A percentile compares a stretch with the other conserved stretches of the same genome.
Conservation (phyloP, 2,888 invertebrate species). For the Diaperis boleti region DNA sequence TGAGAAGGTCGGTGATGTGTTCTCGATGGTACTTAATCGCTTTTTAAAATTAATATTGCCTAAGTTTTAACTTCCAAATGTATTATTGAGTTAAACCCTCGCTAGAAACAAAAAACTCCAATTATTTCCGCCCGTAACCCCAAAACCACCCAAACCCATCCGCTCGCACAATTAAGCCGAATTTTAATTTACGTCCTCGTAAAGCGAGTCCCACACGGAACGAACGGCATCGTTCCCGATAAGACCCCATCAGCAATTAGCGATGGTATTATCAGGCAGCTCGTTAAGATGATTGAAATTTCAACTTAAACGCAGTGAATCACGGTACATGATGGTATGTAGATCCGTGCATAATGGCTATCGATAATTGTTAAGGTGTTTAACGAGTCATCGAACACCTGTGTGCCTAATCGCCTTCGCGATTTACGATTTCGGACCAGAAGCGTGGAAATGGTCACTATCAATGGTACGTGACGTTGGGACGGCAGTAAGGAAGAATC, state of each 20-base stretch:
- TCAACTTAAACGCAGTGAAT: neutral
- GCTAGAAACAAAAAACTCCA: too few species aligned
- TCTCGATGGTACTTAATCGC: too few species aligned
- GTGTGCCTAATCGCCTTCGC: slow-evolving; percentile 16
- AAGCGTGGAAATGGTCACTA: neutral
- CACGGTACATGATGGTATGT: slow-evolving; percentile 18
- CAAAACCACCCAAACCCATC: too few species aligned
- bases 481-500: slow-evolving; percentile 14
- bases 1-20: too few species aligned
- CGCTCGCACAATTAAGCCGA: slow-evolving; percentile 8
- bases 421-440: slow-evolving; percentile 12
- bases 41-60: too few species aligned
- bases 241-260: slow-evolving; percentile 8
- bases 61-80: too few species aligned
- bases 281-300: slow-evolving; percentile 26
- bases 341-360: slow-evolving; percentile 13
- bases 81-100: too few species aligned
- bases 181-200: slow-evolving; percentile 10
- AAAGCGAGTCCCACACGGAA: slow-evolving; percentile 1
- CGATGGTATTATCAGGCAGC: slow-evolving; percentile 7
- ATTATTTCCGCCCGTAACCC: too few species aligned
- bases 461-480: slow-evolving; percentile 23
- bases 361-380: slow-evolving; percentile 14
- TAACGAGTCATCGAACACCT: slow-evolving; percentile 27
- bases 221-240: slow-evolving; percentile 7